These are phyloP conservation scores for Chionis minor DNA, from an alignment of 2,113 vertebrate genomes.

Conservation along the genomic window DNA sequence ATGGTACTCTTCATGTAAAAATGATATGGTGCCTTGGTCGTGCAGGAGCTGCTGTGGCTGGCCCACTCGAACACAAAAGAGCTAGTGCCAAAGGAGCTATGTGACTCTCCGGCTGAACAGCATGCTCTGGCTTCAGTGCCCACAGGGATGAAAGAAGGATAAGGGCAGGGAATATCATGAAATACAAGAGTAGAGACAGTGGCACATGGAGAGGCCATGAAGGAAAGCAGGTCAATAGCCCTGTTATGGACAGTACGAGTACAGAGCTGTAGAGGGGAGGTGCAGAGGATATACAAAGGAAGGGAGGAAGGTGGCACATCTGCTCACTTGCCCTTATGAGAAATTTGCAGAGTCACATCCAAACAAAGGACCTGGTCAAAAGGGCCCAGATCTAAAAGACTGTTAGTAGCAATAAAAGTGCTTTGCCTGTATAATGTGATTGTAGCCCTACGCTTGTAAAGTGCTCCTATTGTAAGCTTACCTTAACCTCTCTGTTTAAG, in stretches of 20 bases:
- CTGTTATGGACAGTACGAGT: not conserved
- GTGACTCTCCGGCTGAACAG: not conserved
- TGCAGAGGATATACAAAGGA: not conserved
- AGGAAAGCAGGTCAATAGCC: not conserved
- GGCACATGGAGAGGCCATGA: not conserved
- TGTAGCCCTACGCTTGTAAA: not conserved
- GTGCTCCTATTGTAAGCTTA: not conserved
- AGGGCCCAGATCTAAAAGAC: not conserved
- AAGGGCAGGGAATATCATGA: not conserved
- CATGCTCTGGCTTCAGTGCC: not conserved
- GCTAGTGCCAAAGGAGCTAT: not conserved
- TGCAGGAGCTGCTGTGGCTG: not conserved
- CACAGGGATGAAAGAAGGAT: not conserved
- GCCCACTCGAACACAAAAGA: not conserved
- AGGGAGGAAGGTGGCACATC: not conserved
- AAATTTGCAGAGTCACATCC: not conserved
- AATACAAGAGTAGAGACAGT: not conserved
- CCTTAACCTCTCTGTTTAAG: not conserved
- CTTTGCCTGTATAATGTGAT: not conserved
- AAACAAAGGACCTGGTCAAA: not conserved
- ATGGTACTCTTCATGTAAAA: not conserved
- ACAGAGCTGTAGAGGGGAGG: not conserved
- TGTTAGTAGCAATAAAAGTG: not conserved
- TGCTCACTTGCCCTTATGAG: not conserved
- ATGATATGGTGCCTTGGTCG: not conserved